phyloP scores from a whole-genome alignment of 2,888 invertebrate genomes.

The Altica lythri region DNA sequence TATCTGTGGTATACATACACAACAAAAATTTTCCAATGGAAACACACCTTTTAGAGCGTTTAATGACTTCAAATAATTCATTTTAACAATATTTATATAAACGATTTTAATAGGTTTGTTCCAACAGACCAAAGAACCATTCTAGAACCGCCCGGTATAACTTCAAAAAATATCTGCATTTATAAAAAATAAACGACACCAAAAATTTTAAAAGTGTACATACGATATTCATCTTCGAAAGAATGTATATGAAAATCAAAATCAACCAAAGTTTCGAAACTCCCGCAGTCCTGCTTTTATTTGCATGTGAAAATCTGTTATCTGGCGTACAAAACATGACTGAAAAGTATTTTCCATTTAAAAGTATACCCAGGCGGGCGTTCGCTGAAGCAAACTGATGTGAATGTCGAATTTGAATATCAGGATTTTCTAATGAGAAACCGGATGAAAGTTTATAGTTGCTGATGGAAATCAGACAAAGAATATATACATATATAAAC shows the following conservation, averaged over 20 bases:
- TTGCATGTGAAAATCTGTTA: neutral
- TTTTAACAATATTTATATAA: too few species aligned
- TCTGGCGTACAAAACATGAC: neutral
- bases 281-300: constrained; percentile 1
- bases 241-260: constrained; percentile 27
- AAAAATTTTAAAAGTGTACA: neutral
- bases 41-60: too few species aligned
- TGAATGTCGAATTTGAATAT: constrained; percentile 6
- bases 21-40: too few species aligned
- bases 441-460: neutral
- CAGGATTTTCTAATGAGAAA: constrained; percentile 6
- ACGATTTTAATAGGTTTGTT: too few species aligned
- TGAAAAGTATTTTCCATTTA: constrained; percentile 3
- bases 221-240: constrained; percentile 17
- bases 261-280: constrained; percentile 7
- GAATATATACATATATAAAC: too few species aligned
- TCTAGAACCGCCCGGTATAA: too few species aligned
- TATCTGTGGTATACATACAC: too few species aligned
- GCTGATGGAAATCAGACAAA: neutral
- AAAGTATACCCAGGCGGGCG: neutral
- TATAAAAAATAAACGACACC: too few species aligned
- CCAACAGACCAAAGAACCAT: too few species aligned
- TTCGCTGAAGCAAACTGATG: constrained; percentile 1
- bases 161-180: too few species aligned
- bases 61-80: too few species aligned